Conservation (phyloP, 1,140 invertebrate species). For the Trichonephila inaurata region DNA sequence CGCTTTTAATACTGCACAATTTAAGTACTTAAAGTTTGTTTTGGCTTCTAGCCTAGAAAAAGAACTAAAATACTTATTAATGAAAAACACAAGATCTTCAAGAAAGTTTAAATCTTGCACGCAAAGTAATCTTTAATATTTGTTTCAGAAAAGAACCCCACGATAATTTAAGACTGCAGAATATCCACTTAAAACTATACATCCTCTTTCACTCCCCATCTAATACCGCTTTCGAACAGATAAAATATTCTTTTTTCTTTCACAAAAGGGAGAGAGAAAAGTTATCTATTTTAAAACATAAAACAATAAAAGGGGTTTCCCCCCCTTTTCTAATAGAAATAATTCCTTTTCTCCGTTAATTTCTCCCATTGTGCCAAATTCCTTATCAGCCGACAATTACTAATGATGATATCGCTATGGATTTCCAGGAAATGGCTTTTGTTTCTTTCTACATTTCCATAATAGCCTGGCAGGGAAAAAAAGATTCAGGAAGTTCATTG, state of each 20-base stretch:
- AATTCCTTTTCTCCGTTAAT: conserved; percentile 9
- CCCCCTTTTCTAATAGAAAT: conserved; percentile 43
- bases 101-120: not conserved
- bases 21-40: not conserved
- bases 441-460: conserved; percentile 52
- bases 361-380: not conserved
- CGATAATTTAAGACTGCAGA: not conserved
- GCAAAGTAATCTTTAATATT: not conserved
- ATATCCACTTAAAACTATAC: not conserved
- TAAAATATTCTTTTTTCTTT: not conserved
- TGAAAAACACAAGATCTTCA: not conserved
- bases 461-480: not conserved
- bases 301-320: conserved; percentile 24
- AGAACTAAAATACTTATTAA: not conserved
- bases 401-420: conserved; percentile 45
- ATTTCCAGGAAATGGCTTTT: conserved; percentile 34
- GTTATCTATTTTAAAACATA: conserved; percentile 45
- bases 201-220: not conserved
- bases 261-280: not conserved
- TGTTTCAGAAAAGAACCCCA: not conserved
- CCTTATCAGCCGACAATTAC: conserved; percentile 55
- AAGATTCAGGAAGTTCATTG: not conserved
- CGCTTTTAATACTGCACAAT: not conserved
- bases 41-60: not conserved
- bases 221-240: not conserved